These are phyloP conservation scores for Stegodyphus mimosarum DNA, from an alignment of 1,140 invertebrate genomes.

Conservation along the genomic window DNA sequence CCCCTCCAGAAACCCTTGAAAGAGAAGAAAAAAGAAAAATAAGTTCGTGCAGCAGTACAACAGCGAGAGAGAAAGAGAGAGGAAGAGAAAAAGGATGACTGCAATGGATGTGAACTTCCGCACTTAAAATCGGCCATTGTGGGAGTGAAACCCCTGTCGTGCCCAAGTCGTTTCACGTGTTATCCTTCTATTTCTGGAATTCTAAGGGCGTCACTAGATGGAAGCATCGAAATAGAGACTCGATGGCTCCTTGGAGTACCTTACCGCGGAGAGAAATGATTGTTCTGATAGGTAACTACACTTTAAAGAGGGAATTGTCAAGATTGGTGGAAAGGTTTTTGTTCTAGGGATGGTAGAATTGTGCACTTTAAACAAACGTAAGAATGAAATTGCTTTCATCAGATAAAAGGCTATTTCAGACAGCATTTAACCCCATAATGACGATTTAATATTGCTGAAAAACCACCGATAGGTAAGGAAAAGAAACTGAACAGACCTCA, in stretches of 20 bases:
- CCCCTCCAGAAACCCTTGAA: not conserved
- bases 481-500: too few relatives aligned
- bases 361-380: too few relatives aligned
- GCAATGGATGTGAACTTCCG: conserved; percentile 43
- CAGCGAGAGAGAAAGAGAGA: not conserved
- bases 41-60: not conserved
- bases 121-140: conserved; percentile 11
- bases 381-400: too few relatives aligned
- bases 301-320: not conserved
- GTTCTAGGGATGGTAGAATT: too few relatives aligned
- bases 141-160: not conserved
- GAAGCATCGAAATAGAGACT: not conserved
- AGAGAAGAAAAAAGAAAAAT: conserved; percentile 26
- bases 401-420: too few relatives aligned
- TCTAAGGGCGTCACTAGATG: conserved; percentile 5
- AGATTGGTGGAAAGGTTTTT: not conserved
- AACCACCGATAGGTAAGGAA: too few relatives aligned
- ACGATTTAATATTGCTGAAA: too few relatives aligned
- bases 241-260: not conserved
- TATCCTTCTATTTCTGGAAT: not conserved
- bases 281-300: too few relatives aligned
- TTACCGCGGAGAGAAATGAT: too few relatives aligned
- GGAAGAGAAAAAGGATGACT: conserved; percentile 1
- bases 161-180: not conserved
- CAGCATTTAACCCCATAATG: too few relatives aligned